Evolutionary conservation across 2,113 vertebrate species (phyloP).

Genomic region (Aleadryas rufinucha): DNA sequence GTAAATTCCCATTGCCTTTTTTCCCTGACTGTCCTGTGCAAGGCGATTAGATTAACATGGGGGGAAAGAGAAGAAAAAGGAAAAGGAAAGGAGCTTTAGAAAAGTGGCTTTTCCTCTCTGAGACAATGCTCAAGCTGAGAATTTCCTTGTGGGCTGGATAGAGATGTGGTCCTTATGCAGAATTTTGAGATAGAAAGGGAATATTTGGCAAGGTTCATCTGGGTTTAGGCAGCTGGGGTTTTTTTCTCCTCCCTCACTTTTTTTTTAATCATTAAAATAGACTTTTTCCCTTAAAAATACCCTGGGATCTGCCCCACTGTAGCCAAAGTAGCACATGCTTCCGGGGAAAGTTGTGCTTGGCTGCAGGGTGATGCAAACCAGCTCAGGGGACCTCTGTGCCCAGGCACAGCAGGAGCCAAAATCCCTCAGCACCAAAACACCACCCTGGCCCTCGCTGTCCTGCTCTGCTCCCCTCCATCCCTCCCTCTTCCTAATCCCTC

Average conservation of each 20-base stretch:
- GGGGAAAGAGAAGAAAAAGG: neutral
- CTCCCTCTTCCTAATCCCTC: neutral
- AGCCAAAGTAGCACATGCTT: neutral
- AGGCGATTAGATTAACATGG: neutral
- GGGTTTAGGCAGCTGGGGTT: neutral
- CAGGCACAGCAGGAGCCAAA: neutral
- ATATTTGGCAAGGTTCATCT: neutral
- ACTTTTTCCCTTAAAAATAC: neutral
- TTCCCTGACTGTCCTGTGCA: neutral
- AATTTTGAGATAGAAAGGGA: neutral
- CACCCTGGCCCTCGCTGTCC: accelerated
- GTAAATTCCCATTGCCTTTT: neutral
- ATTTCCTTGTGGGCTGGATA: neutral
- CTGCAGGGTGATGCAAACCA: neutral
- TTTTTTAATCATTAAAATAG: neutral
- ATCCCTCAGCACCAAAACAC: accelerated
- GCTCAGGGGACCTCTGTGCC: neutral
- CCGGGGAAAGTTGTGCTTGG: neutral
- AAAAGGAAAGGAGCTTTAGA: neutral
- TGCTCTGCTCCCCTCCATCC: neutral
- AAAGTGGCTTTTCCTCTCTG: neutral
- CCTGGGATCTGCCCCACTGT: neutral
- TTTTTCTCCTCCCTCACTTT: neutral
- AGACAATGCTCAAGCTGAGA: neutral
- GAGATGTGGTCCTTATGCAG: neutral